These are phyloP conservation scores for Leptura quadrifasciata DNA, from an alignment of 2,888 invertebrate species.

Conservation along the genomic window DNA sequence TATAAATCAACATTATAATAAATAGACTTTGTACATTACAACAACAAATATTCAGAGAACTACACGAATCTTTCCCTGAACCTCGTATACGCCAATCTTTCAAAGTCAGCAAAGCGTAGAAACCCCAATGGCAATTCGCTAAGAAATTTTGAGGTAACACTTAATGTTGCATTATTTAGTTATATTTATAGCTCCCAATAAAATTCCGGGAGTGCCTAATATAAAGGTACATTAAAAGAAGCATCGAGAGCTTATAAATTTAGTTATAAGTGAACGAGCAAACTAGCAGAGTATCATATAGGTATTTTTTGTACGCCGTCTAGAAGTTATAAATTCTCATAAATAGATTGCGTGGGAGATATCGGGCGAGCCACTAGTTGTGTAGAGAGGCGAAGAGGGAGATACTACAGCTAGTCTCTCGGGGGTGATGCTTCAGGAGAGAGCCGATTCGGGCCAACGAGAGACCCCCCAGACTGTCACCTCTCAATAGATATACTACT, in stretches of 20 bases:
- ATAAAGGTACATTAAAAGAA: conserved; percentile 16
- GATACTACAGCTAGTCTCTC: conserved; percentile 5
- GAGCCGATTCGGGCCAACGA: conserved; percentile 14
- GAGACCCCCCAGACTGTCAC: conserved; percentile 50
- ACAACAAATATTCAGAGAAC: too few species aligned
- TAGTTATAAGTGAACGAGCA: conserved; percentile 26
- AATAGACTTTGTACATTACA: too few species aligned
- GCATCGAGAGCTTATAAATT: conserved; percentile 30
- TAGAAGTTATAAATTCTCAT: conserved; percentile 45
- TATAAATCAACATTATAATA: too few species aligned
- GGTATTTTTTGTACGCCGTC: conserved; percentile 39
- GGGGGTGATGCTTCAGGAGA: conserved; percentile 24
- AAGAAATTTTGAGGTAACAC: conserved; percentile 9
- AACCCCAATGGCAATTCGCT: not conserved
- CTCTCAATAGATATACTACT: conserved; percentile 56
- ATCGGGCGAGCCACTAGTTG: conserved; percentile 32
- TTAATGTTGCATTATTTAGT: conserved; percentile 25
- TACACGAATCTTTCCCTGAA: too few species aligned
- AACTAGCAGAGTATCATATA: conserved; percentile 21
- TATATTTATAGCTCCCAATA: not conserved
- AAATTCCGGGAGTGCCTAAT: conserved; percentile 11
- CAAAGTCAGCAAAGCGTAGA: too few species aligned
- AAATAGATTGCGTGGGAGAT: conserved; percentile 43
- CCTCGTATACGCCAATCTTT: too few species aligned
- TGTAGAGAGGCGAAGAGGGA: conserved; percentile 3